Evolutionary conservation across 2,888 invertebrate genomes (phyloP), one percentile per base, ranked within the genome.

Genomic region (Encarsia formosa): DNA sequence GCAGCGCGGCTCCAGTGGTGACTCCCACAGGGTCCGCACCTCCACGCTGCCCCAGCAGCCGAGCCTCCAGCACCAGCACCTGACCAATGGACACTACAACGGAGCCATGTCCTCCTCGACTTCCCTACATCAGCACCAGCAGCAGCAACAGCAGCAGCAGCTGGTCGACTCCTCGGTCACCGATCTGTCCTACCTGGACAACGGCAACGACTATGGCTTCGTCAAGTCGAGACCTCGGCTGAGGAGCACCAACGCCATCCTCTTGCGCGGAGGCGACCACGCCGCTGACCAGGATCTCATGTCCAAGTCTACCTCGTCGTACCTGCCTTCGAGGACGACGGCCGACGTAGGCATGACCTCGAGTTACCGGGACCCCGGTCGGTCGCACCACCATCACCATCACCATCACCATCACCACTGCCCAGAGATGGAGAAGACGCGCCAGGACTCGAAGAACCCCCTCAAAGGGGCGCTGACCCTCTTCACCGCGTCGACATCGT

Each of bases 31-130:
- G 5, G 66, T 71, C 20, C 65, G 76, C 63, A 38, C 76, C 24
- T 75, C 76, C 38, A 77, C 76, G n/a, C 63, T 76, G 45, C 70
- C 76, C 32, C 73, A 73, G 43, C 73, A 69, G 48, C 71, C 71
- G 24, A 65, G 66, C 34, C 57, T 61, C 20, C 62, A 62, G 45
- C 45, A 49, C 39, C 63, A 63, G 34, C 61, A 63, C 4, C 57
- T 65, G 49, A 40, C 62, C 8, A 54, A 61, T 15, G 38, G 42
- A 49, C 61, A 13, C 55, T 59, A 50, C 6, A 58, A 19, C 45
- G 59, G 38, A 44, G 16, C 16, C 18, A 16, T 18, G 35, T 19
- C 4, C 35, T 19, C 61, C 6, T 11, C 11, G 26, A 26, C 11
- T 6, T 11, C 6, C 26, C 26, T 8, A 50, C 61, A 11, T 54